Percentiles rank a stretch among this genome's conserved stretches.
Conservation (phyloP, 2,797 vertebrate species). For the Pelobates cultripes region DNA sequence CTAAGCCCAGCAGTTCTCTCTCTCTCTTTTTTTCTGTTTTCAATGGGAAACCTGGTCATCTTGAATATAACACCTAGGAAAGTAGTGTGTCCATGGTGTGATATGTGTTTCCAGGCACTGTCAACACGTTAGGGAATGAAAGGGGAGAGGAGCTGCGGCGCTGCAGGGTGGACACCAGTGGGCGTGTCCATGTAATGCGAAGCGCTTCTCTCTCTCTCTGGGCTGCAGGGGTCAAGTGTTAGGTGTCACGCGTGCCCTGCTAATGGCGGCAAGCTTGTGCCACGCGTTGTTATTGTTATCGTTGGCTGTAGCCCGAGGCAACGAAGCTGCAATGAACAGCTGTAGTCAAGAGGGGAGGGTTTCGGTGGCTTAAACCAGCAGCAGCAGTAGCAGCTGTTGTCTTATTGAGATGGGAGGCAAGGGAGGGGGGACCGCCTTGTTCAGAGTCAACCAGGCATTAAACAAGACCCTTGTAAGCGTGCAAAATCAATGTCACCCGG, state of each 20-base stretch:
- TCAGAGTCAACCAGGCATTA: conserved; percentile 75
- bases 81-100: no score
- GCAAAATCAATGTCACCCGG: conserved; percentile 71
- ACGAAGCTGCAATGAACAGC: conserved; percentile 77
- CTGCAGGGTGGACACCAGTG: no score
- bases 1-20: no score
- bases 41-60: no score
- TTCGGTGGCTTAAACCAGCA: conserved; percentile 71
- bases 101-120: no score
- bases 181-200: neutral
- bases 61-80: no score
- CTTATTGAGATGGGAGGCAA: conserved; percentile 67
- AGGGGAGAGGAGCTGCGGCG: no score
- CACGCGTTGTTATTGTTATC: conserved; percentile 77
- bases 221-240: conserved; percentile 61
- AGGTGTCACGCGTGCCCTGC: conserved; percentile 49
- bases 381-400: conserved; percentile 84
- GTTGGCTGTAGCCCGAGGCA: conserved; percentile 70
- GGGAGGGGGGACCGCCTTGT: conserved; percentile 70
- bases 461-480: conserved; percentile 68
- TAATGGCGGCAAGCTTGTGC: conserved; percentile 80
- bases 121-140: no score
- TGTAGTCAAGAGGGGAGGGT: conserved; percentile 32
- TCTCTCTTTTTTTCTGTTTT: no score
- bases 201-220: conserved; percentile 65